phyloP scores from a whole-genome alignment of 2,113 vertebrate species.

The Amazona guildingii region DNA sequence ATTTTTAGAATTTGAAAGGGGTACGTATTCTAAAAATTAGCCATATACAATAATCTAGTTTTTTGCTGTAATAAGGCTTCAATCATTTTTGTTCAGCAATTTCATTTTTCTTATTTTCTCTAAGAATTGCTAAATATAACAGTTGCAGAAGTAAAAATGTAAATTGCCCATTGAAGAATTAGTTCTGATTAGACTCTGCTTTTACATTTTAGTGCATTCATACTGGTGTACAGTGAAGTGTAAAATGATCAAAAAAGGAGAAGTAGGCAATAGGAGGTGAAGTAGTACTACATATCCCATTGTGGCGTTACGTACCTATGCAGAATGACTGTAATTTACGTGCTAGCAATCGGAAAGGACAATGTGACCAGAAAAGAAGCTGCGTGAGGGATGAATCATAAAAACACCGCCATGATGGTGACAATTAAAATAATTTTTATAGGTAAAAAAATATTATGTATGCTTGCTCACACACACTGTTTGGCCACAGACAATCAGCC shows the following conservation, averaged over 20 bases:
- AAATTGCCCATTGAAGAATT: not conserved
- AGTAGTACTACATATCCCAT: not conserved
- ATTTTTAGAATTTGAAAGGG: slow-evolving; percentile 39
- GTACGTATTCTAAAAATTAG: not conserved
- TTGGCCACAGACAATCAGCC: not conserved
- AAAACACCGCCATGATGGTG: not conserved
- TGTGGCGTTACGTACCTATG: not conserved
- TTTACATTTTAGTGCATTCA: not conserved
- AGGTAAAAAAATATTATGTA: not conserved
- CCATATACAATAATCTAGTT: not conserved
- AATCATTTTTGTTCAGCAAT: slow-evolving; percentile 22
- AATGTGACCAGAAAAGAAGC: not conserved
- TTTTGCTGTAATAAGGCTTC: slow-evolving; percentile 20
- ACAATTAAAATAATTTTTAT: not conserved
- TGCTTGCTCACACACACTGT: not conserved
- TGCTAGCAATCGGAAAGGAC: not conserved
- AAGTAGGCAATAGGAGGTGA: not conserved
- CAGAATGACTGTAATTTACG: not conserved
- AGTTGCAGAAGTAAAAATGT: not conserved
- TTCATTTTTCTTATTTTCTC: slow-evolving; percentile 25
- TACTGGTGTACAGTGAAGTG: not conserved
- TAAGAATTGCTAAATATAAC: slow-evolving; percentile 15
- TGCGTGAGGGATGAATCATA: not conserved
- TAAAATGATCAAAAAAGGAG: not conserved
- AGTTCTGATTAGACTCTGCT: not conserved